Evolutionary conservation across 2,113 vertebrate genomes (phyloP), one percentile per base, ranked within the genome.

Genomic region (Cercocebus atys): DNA sequence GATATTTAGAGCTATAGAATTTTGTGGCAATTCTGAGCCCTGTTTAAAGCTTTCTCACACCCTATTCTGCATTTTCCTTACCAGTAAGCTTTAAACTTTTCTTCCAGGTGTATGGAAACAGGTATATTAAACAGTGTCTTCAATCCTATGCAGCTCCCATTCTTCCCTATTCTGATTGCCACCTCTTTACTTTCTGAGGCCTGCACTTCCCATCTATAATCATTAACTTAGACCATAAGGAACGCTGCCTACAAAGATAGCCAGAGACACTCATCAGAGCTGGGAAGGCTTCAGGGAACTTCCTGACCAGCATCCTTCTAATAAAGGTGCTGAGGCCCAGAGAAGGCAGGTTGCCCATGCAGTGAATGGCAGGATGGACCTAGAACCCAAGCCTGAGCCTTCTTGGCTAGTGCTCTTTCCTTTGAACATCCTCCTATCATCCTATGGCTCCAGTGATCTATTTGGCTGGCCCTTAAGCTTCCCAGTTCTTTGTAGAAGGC

Each of bases 91-190:
- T 32, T 82, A 83, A 61, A 38, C 25, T 45, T 47, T 70, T 47
- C 27, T n/a, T 85, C 76, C 16, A 7, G 72, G 0, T 72, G 85
- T 70, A 27, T 7, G 73, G 45, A 93, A 59, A 6, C 2, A 17
- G 5, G 9, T 23, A 30, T 14, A 14, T 35, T 85, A 64, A 8
- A 64, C 64, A 32, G 25, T 38, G 10, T 35, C 23, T 88, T 86
- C 90, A 70, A 52, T 50, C 9, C 22, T n/a, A 1, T 1, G 2
- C 11, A 8, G 4, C 5, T 61, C 2, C 20, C 9, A 2, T 1
- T 0, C 5, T 35, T 95, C 22, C 32, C 3, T 70, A 10, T 80
- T 75, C 76, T 52, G 10, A 61, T 50, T 52, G 10, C n/a, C 14
- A 25, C 2, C 27, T n/a, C 17, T 40, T 38, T n/a, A 13, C 17